phyloP scores from a whole-genome alignment of 2,797 vertebrate genomes.

The Pyrocephalus nanus region DNA sequence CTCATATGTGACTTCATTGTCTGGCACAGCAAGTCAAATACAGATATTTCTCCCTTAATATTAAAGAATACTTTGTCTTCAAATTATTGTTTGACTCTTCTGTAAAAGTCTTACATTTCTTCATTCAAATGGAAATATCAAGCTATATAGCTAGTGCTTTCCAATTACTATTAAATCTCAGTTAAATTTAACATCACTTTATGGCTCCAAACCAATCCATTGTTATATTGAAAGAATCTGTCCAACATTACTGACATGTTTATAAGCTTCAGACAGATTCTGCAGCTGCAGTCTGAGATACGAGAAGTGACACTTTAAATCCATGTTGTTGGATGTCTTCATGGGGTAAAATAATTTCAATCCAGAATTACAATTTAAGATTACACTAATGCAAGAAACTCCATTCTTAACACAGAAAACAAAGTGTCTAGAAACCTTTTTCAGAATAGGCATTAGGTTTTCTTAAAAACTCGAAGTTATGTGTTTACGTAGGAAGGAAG shows the following conservation, averaged over 20 bases:
- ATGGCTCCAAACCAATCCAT: neutral
- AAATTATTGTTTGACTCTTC: neutral
- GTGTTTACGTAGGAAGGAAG: neutral
- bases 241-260: neutral
- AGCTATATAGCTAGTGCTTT: neutral
- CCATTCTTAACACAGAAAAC: neutral
- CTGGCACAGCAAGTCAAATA: neutral
- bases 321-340: neutral
- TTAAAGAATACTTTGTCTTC: slow-evolving; percentile 10
- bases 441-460: neutral
- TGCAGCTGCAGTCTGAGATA: neutral
- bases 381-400: neutral
- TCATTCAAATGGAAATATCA: neutral
- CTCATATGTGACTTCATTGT: neutral
- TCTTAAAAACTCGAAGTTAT: neutral
- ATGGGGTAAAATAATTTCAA: neutral
- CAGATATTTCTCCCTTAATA: neutral
- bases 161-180: neutral
- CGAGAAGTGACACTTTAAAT: neutral
- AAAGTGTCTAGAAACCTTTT: neutral
- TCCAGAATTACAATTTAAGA: neutral
- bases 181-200: neutral
- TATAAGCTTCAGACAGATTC: neutral
- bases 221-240: neutral
- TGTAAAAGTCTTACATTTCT: neutral